Evolutionary conservation across 2,113 vertebrate genomes (phyloP).

Genomic region (Falco punctatus): DNA sequence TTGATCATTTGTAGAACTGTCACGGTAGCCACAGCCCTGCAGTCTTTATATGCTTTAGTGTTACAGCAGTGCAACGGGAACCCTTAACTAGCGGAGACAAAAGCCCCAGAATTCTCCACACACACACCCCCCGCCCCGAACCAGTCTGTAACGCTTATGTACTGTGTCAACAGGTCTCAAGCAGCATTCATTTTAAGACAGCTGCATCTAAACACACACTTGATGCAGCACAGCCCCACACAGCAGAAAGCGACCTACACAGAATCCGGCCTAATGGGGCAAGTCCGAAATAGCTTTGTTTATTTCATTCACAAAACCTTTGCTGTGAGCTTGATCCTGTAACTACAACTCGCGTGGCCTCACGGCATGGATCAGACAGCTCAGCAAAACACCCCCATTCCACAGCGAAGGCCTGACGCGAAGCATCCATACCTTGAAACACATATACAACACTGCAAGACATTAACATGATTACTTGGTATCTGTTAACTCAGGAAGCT

Average conservation of each 20-base stretch:
- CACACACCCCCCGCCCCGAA: neutral
- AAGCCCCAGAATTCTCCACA: neutral
- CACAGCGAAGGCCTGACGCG: neutral
- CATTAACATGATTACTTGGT: neutral
- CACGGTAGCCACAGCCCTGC: neutral
- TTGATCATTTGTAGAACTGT: neutral
- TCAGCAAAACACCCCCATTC: neutral
- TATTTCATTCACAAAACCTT: neutral
- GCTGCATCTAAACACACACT: neutral
- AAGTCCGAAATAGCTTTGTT: neutral
- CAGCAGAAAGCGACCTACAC: neutral
- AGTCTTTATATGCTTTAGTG: neutral
- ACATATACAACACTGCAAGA: too few species aligned
- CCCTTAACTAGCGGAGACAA: neutral
- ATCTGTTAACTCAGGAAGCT: neutral
- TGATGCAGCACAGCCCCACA: accelerated
- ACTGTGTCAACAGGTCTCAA: neutral
- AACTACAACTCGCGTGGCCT: accelerated
- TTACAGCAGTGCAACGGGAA: accelerated
- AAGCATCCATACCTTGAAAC: neutral
- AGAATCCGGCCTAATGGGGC: neutral
- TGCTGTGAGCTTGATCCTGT: neutral
- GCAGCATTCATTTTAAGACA: neutral
- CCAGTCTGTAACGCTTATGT: accelerated
- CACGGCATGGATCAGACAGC: neutral